phyloP scores from a whole-genome alignment of 2,113 vertebrate genomes.

The Phaetusa simplex region DNA sequence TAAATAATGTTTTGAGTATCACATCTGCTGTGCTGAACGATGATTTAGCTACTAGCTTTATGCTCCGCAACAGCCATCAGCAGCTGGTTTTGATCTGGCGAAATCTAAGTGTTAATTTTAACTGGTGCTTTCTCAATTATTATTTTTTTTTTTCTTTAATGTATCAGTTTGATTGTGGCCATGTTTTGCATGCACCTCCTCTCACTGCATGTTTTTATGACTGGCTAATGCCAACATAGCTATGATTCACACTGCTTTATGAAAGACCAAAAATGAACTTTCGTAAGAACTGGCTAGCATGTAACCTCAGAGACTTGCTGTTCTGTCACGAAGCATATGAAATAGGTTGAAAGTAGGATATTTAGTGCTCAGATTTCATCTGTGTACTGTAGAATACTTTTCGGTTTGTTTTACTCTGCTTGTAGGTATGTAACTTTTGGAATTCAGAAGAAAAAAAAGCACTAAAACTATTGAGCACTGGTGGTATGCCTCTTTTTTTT shows the following conservation, averaged over 20 bases:
- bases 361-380: constrained; percentile 68
- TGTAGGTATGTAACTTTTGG: constrained; percentile 65
- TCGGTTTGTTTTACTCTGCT: constrained; percentile 52
- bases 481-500: constrained; percentile 68
- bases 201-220: constrained; percentile 74
- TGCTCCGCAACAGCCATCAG: constrained; percentile 42
- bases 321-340: constrained; percentile 64
- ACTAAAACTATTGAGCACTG: constrained; percentile 73
- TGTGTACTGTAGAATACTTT: constrained; percentile 62
- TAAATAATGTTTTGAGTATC: constrained; percentile 65
- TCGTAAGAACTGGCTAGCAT: constrained; percentile 59
- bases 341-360: constrained; percentile 63
- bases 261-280: constrained; percentile 71
- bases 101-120: constrained; percentile 64
- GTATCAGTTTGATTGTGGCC: constrained; percentile 69
- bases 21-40: constrained; percentile 64
- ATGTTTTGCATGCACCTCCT: constrained; percentile 74
- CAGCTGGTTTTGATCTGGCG: constrained; percentile 57
- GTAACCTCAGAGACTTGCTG: constrained; percentile 65
- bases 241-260: constrained; percentile 52
- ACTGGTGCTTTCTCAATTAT: constrained; percentile 64
- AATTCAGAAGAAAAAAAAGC: constrained; percentile 67
- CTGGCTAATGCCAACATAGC: constrained; percentile 60
- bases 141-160: not conserved
- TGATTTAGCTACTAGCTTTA: constrained; percentile 67